Base-by-base conservation (phyloP, 1,140 invertebrate species). In the Drosophila trapezifrons region DNA sequence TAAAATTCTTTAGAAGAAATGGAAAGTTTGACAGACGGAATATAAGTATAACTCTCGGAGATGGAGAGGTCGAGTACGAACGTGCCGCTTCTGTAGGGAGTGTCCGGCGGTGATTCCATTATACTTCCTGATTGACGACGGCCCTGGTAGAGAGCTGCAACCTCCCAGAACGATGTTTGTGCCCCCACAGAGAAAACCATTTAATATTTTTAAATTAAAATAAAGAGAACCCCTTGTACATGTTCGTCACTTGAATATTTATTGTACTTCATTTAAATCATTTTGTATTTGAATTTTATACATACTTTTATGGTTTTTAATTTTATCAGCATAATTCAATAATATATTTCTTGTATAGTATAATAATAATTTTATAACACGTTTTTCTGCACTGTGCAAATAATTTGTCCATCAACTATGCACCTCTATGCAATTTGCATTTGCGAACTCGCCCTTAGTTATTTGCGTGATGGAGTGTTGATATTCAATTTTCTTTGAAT, bases 191-290 rank as follows among this genome's bases (percentile, higher is more conserved):
- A n/a, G n/a, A n/a, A n/a, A n/a, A n/a, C n/a, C n/a, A n/a, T n/a
- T n/a, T n/a, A n/a, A n/a, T n/a, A n/a, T n/a, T n/a, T n/a, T n/a
- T n/a, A 22, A 22, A 22, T 22, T 4, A 22, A 10, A 32, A 52
- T 37, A 64, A 67, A 13, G 9, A 27, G 10, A 42, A n/a, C 15
- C 7, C 10, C 25, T 5, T 27, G 17, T 69, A 69, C 65, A 69
- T 77, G 60, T 63, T 77, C 65, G 66, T 77, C 75, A 77, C 75
- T 77, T 77, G 75, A 77, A 77, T 77, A 69, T 77, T 77, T 77
- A 77, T 77, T 77, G 75, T 77, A 77, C 75, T 77, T 77, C 75
- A 77, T 77, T 77, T 77, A 77, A 77, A 77, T 77, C 74, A 59
- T 77, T 76, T 77, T 77, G 74, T 54, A 69, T 77, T 77, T 75